phyloP scores from a whole-genome alignment of 2,113 vertebrate genomes.

The Heliornis fulica region DNA sequence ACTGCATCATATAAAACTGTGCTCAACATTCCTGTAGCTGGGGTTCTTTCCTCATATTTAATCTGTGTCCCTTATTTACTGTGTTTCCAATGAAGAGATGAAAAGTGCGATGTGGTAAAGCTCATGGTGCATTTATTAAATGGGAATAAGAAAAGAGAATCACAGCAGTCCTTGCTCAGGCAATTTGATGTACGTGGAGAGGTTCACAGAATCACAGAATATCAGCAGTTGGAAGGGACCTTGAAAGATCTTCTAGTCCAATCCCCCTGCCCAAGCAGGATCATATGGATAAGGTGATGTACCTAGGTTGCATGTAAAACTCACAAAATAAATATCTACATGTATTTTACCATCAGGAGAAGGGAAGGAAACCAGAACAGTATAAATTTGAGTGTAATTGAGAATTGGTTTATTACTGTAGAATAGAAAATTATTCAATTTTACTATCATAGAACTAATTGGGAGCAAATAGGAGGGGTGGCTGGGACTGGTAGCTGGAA shows the following conservation, averaged over 20 bases:
- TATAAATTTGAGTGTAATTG: accelerated
- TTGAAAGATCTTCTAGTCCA: too few relatives aligned
- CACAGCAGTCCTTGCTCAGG: not conserved
- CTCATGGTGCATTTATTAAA: not conserved
- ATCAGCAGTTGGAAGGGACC: too few relatives aligned
- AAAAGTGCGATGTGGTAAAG: not conserved
- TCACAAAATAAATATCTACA: not conserved
- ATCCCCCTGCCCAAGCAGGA: too few relatives aligned
- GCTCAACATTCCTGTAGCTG: not conserved
- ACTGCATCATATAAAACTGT: not conserved
- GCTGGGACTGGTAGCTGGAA: too few relatives aligned
- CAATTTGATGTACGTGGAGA: not conserved
- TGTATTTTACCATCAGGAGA: not conserved
- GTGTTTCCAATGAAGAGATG: not conserved
- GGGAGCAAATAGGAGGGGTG: too few relatives aligned
- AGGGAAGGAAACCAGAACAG: not conserved
- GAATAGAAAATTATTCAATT: not conserved
- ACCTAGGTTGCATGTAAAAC: too few relatives aligned
- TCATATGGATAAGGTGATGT: too few relatives aligned
- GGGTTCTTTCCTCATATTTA: not conserved
- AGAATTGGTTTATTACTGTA: not conserved
- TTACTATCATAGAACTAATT: not conserved
- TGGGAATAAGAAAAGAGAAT: not conserved
- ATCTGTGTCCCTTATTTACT: not conserved
- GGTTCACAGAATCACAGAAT: too few relatives aligned